Evolutionary conservation across 2,113 vertebrate species (phyloP).

Genomic region (Pandion haliaetus): DNA sequence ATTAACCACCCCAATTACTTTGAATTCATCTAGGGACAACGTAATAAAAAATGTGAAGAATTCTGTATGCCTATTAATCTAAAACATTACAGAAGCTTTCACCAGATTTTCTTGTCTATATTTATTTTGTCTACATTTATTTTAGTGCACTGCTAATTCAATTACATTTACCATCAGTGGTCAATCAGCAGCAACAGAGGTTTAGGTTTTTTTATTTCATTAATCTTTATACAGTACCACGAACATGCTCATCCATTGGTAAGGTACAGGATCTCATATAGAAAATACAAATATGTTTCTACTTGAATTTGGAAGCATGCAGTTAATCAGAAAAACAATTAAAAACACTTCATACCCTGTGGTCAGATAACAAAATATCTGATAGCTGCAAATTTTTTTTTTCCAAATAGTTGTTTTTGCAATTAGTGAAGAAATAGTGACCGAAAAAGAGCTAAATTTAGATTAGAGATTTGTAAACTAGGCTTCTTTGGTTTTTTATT

Average conservation of each 20-base stretch:
- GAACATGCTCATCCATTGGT: constrained; percentile 61
- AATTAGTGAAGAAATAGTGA: constrained; percentile 12
- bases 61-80: constrained; percentile 86
- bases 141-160: constrained; percentile 82
- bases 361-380: constrained; percentile 56
- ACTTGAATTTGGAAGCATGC: constrained; percentile 47
- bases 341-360: constrained; percentile 11
- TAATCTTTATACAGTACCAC: constrained; percentile 69
- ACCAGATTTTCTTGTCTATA: constrained; percentile 81
- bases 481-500: constrained; percentile 4
- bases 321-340: constrained; percentile 66
- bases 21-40: constrained; percentile 97
- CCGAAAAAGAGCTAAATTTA: not conserved
- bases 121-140: constrained; percentile 82
- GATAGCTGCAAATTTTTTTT: not conserved
- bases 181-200: constrained; percentile 69
- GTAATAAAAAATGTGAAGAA: constrained; percentile 93
- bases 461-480: constrained; percentile 5
- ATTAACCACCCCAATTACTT: constrained; percentile 99
- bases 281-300: constrained; percentile 52
- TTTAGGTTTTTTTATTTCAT: constrained; percentile 68
- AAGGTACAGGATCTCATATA: constrained; percentile 43
- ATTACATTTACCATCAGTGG: constrained; percentile 79
- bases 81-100: constrained; percentile 85
- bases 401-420: not conserved